A percentile compares a stretch with the other conserved stretches of the same genome.
phyloP scores from a whole-genome alignment of 2,797 vertebrate species.

The Acipenser transmontanus region DNA sequence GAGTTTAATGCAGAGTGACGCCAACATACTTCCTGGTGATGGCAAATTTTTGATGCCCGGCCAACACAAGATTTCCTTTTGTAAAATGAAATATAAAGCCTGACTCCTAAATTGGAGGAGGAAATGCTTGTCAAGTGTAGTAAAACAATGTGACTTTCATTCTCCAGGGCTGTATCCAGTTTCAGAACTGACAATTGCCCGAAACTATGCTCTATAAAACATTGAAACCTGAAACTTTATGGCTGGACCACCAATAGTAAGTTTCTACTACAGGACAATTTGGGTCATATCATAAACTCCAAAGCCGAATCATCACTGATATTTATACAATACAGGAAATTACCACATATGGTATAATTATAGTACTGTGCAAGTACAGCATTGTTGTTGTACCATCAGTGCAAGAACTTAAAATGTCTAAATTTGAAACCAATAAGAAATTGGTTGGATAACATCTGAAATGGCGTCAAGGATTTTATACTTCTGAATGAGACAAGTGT shows the following conservation, averaged over 20 bases:
- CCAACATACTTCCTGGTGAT: background rate
- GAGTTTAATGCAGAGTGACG: constrained; percentile 4
- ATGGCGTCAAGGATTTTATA: too few relatives aligned
- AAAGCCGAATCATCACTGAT: too few relatives aligned
- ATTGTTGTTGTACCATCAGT: too few relatives aligned
- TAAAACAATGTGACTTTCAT: constrained; percentile 51
- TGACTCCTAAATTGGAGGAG: constrained; percentile 36
- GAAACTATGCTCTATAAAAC: background rate
- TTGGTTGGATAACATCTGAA: too few relatives aligned
- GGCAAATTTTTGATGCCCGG: constrained; percentile 25
- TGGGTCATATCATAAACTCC: too few relatives aligned
- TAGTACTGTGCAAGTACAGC: too few relatives aligned
- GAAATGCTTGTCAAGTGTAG: constrained; percentile 45
- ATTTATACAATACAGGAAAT: too few relatives aligned
- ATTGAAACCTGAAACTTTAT: background rate
- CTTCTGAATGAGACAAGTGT: too few relatives aligned
- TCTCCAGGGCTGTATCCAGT: constrained; percentile 43
- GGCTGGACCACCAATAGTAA: background rate
- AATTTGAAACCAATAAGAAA: too few relatives aligned
- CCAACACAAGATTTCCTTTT: constrained; percentile 34
- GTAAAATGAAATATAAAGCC: constrained; percentile 45
- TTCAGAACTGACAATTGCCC: constrained; percentile 7
- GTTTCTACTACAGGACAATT: background rate
- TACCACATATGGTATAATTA: too few relatives aligned
- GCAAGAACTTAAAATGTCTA: too few relatives aligned